Evolutionary conservation across 2,113 vertebrate genomes (phyloP), one percentile per base, ranked within the genome.

Genomic region (Shinisaurus crocodilurus): DNA sequence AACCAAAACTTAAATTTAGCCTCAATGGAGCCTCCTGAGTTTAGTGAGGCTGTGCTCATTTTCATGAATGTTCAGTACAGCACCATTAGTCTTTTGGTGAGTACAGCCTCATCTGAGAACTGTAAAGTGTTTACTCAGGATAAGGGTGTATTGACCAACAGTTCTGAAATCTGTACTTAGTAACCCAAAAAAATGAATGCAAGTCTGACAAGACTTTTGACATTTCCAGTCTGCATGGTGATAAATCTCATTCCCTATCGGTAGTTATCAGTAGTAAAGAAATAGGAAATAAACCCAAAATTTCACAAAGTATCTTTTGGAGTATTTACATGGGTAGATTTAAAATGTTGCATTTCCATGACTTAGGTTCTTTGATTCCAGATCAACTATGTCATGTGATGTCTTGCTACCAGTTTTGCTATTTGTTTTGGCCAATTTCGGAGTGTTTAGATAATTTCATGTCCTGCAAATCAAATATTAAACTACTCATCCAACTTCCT

Each of bases 391-490:
- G 43, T 25, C 65, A 79, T 77, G 10, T 79, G 27, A 45, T 81
- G 37, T 67, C 45, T 90, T 63, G 32, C 50, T 67, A 80, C 60
- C 54, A 75, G 40, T 37, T 65, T 72, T 84, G 20, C 43, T 81
- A 40, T 86, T 90, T 90, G 32, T 87, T 89, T 86, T 74, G 84
- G 57, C 37, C 29, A 63, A 65, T 57, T 40, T 43, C 0, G 0
- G 74, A 91, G 80, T 63, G 54, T 40, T 74, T 25, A 77, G 77
- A 85, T 85, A 85, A 87, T 87, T 57, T 13, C 80, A 88, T 69
- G 50, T 40, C 57, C 65, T 82, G 12, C 77, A 50, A 88, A 75
- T 77, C 45, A 82, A 87, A 85, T 81, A 29, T 29, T 43, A 54
- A 88, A 16, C 79, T 40, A 89, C 82, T 91, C 9, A 40, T 23